Conservation (phyloP, 53 echinoderm and acorn worm genomes). For the Crossaster papposus region DNA sequence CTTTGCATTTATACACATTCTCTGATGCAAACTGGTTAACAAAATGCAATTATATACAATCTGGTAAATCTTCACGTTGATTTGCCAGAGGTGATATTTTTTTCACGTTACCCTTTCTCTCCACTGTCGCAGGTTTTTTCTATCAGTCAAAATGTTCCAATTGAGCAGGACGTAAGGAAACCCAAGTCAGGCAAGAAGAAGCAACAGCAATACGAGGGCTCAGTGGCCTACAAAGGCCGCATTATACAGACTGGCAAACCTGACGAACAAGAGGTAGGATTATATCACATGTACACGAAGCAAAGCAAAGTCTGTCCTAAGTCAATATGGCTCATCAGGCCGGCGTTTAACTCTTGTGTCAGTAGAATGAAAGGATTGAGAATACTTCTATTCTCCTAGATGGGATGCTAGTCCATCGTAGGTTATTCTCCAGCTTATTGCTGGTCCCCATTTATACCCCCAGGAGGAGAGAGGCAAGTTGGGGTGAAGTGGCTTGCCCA, state of each 20-base stretch:
- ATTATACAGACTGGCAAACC: constrained; percentile 48
- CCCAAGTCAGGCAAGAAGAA: constrained; percentile 57
- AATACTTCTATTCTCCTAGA: no score
- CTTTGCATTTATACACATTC: no score
- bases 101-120: not conserved
- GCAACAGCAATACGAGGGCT: constrained; percentile 32
- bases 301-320: no score
- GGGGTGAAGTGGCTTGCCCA: no score
- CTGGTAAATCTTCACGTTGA: not conserved
- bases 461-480: no score
- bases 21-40: no score
- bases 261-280: constrained; percentile 51
- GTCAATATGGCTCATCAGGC: no score
- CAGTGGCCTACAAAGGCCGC: constrained; percentile 62
- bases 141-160: constrained; percentile 24
- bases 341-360: no score
- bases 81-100: not conserved
- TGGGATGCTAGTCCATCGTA: no score
- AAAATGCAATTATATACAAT: not conserved
- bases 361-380: no score
- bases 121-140: not conserved
- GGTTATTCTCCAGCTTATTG: no score
- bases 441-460: no score
- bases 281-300: not conserved
- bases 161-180: constrained; percentile 14